These are phyloP conservation scores for Hesperia comma DNA, from an alignment of 2,888 invertebrate species.

Conservation along the genomic window DNA sequence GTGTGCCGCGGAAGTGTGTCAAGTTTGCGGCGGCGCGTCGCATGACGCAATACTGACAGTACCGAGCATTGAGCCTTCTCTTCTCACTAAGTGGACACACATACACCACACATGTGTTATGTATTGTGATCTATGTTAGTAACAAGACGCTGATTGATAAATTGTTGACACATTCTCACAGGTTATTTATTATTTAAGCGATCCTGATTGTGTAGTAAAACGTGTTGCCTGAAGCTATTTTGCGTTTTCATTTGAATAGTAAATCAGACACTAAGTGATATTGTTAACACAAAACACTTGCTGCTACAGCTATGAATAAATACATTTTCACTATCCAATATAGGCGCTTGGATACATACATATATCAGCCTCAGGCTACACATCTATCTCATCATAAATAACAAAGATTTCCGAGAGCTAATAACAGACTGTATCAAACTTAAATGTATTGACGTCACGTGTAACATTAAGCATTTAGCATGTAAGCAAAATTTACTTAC, in stretches of 20 bases:
- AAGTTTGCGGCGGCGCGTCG: conserved; percentile 58
- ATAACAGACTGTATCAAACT: no score
- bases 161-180: not conserved
- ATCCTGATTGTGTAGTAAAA: not conserved
- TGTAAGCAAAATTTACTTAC: no score
- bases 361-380: no score
- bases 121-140: not conserved
- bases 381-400: no score
- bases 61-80: conserved; percentile 31
- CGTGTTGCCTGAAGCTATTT: not conserved
- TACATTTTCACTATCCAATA: no score
- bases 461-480: no score
- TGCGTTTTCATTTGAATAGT: not conserved
- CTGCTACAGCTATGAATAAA: no score
- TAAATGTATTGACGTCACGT: no score
- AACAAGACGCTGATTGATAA: conserved; percentile 3
- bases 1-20: conserved; percentile 65
- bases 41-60: conserved; percentile 57
- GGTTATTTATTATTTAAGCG: not conserved
- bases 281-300: no score
- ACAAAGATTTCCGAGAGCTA: no score
- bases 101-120: not conserved
- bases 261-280: no score
- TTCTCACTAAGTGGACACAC: conserved; percentile 8
- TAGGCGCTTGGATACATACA: no score